phyloP scores from a whole-genome alignment of 2,113 vertebrate species.

The Leptosomus discolor region DNA sequence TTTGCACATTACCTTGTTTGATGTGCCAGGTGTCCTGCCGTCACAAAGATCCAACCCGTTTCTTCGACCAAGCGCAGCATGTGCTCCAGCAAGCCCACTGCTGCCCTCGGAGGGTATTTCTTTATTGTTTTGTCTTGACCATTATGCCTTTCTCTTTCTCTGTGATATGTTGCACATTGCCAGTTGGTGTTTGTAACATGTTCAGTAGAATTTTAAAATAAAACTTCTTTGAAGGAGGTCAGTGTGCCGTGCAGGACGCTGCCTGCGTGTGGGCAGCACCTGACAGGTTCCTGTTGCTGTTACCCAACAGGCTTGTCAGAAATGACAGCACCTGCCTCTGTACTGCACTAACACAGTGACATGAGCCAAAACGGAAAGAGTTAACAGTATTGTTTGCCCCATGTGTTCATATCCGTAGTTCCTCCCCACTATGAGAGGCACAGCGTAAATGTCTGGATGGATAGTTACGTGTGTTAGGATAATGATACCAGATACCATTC shows the following conservation, averaged over 20 bases:
- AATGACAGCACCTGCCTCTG: slow-evolving; percentile 33
- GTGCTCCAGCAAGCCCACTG: background rate
- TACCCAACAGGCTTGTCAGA: slow-evolving; percentile 41
- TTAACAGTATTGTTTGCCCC: background rate
- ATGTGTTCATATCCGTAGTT: background rate
- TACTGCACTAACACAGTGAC: background rate
- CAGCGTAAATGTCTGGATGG: background rate
- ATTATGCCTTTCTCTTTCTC: background rate
- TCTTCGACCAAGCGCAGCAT: background rate
- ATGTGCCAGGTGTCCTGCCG: background rate
- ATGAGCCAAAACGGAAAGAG: background rate
- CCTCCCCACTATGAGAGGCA: background rate
- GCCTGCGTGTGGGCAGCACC: slow-evolving; percentile 14
- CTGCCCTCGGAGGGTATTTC: background rate
- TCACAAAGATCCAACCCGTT: background rate
- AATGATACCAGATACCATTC: background rate
- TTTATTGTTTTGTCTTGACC: background rate
- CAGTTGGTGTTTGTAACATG: background rate
- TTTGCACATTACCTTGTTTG: background rate
- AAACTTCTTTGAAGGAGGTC: slow-evolving; percentile 12
- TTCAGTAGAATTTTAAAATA: background rate
- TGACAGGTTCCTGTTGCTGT: slow-evolving; percentile 37
- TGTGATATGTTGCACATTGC: background rate
- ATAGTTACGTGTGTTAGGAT: background rate
- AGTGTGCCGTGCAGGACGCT: background rate